phyloP scores from a whole-genome alignment of 1,140 invertebrate species.

The Apocrypta bakeri region DNA sequence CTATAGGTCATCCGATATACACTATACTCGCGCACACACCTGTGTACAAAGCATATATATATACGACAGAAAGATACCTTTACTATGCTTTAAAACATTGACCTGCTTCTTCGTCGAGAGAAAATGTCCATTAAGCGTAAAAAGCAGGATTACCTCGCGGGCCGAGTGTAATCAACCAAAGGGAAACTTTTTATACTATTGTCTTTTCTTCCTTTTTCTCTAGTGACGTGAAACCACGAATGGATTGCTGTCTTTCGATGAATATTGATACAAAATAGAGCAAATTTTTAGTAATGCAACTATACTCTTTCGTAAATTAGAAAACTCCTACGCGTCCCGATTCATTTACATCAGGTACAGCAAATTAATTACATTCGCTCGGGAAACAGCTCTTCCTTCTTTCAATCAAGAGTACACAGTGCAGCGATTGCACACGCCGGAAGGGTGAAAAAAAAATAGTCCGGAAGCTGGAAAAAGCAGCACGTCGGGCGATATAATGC shows the following conservation, averaged over 20 bases:
- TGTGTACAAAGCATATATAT: no score
- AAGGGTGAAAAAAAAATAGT: neutral
- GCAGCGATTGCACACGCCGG: neutral
- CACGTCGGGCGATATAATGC: neutral
- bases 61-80: neutral
- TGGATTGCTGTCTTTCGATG: constrained; percentile 5
- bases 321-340: no score
- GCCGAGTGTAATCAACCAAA: neutral
- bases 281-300: neutral
- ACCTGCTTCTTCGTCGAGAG: constrained; percentile 22
- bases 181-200: neutral
- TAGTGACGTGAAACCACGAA: neutral
- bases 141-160: constrained; percentile 12
- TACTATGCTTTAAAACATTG: neutral
- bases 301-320: neutral
- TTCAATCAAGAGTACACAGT: neutral
- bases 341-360: neutral
- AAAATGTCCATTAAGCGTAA: constrained; percentile 7
- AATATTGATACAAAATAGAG: constrained; percentile 7
- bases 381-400: neutral
- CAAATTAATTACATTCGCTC: neutral
- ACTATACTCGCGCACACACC: neutral
- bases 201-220: no score
- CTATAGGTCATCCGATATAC: neutral
- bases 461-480: neutral